Percentiles rank a stretch among this genome's conserved stretches.
Evolutionary conservation across 2,888 invertebrate species (phyloP).

Genomic region (Chrysina gloriosa): DNA sequence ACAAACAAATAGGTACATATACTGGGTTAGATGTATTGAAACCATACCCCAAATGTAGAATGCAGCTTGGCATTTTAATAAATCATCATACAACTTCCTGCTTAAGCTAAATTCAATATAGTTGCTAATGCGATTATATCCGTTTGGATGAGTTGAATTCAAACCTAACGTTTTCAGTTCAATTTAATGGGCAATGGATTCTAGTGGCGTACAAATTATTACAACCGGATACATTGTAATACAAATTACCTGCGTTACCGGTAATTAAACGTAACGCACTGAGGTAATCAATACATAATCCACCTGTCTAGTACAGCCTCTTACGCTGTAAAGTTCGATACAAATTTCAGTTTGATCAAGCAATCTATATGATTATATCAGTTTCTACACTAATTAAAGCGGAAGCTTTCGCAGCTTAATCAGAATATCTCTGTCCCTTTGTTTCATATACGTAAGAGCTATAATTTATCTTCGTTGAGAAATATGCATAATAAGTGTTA

Average conservation of each 20-base stretch:
- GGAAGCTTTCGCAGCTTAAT: not conserved
- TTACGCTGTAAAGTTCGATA: not conserved
- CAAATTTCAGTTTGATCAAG: not conserved
- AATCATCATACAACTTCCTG: not conserved
- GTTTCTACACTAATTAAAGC: constrained; percentile 5
- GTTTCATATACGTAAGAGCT: too few species aligned
- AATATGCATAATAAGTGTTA: too few species aligned
- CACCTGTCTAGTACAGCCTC: not conserved
- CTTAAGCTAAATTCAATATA: not conserved
- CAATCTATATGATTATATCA: not conserved
- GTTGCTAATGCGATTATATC: not conserved
- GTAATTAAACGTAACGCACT: constrained; percentile 34
- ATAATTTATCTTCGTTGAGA: too few species aligned
- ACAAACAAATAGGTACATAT: too few species aligned
- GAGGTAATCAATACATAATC: constrained; percentile 18
- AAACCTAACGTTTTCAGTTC: constrained; percentile 22
- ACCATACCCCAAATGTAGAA: too few species aligned
- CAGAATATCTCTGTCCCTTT: too few species aligned
- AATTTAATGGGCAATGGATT: constrained; percentile 31
- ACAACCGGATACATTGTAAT: constrained; percentile 12
- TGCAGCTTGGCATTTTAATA: too few species aligned
- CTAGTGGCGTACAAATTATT: constrained; percentile 16
- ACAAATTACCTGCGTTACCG: constrained; percentile 27
- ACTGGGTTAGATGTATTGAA: too few species aligned
- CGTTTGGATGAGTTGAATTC: constrained; percentile 5